Evolutionary conservation across 35 echinoderm and acorn worm species (phyloP), one percentile per base, ranked within the genome.

Genomic region (Acanthaster planci): DNA sequence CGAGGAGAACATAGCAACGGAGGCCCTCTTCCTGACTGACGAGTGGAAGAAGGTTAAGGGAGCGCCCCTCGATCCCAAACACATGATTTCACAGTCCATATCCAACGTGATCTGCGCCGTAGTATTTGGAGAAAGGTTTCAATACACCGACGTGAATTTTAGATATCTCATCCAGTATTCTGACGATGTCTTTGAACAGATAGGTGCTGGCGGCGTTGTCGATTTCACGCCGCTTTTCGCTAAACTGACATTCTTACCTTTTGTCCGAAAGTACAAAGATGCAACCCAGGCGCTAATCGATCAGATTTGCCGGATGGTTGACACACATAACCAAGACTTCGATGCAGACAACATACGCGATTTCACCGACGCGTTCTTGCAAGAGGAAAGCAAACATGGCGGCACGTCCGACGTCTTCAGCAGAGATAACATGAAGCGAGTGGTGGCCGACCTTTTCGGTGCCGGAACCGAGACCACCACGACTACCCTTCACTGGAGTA

Each of bases 401-500:
- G 79, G 21, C 52, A n/a, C 21, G 16, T 83, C 40, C 7, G 80
- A 22, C 17, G 80, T 53, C 8, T 82, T 82, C n/a, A 52, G 82
- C 10, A 40, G 0, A 0, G 87, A 82, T 7, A 82, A 82, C 34
- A 22, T 82, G 53, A 40, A 26, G 18, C 36, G 9, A 23, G 40
- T 82, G 22, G 52, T 82, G 6, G 42, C 26, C 8, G 87, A 89
- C 64, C 55, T 89, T 9, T 89, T 89, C 78, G 78, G 37, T 12
- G 87, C 87, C 44, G 87, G 87, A 17, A 82, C 34, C 8, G 87
- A 82, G 56, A 82, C 88, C 8, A 84, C 88, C 2, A 76, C 56
- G 16, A 85, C 81, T 14, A 90, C 88, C 3, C 81, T 90, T 5
- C 58, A 23, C 1, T 90, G 88, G 88, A 81, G 60, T 8, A 17